phyloP scores from a whole-genome alignment of 1,140 invertebrate species.

The Alviniconcha marisindica region DNA sequence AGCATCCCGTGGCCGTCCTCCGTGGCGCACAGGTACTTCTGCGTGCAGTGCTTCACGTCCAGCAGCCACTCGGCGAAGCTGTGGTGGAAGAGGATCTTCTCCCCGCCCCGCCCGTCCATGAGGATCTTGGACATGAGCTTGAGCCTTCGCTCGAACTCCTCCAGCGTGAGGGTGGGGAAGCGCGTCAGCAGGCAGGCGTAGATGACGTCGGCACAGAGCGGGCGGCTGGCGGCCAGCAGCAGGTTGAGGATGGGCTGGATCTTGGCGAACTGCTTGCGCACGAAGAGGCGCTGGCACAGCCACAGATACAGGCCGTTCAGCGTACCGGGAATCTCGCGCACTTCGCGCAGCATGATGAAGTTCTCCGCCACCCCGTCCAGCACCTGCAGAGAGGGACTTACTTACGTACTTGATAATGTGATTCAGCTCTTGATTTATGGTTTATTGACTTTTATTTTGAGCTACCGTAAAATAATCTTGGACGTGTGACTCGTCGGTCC shows the following conservation, averaged over 20 bases:
- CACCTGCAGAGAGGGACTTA: too few species aligned
- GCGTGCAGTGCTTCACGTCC: slow-evolving; percentile 97
- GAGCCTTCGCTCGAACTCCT: slow-evolving; percentile 90
- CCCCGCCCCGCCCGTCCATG: slow-evolving; percentile 77
- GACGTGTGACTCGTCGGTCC: too few species aligned
- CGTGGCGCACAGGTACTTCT: slow-evolving; percentile 92
- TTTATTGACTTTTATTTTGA: too few species aligned
- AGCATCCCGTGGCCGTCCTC: slow-evolving; percentile 92
- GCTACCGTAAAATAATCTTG: too few species aligned
- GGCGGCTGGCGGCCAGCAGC: slow-evolving; percentile 89
- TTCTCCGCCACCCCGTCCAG: slow-evolving; percentile 94
- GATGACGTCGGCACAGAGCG: slow-evolving; percentile 87
- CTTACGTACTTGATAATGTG: too few species aligned
- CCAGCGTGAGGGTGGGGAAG: slow-evolving; percentile 85
- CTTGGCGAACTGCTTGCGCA: slow-evolving; percentile 83
- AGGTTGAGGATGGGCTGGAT: slow-evolving; percentile 91
- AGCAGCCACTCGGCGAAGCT: slow-evolving; percentile 96
- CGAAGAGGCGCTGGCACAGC: slow-evolving; percentile 93
- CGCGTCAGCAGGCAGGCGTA: slow-evolving; percentile 88
- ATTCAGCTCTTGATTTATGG: too few species aligned
- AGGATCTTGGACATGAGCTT: slow-evolving; percentile 85
- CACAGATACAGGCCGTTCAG: slow-evolving; percentile 96
- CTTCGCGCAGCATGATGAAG: slow-evolving; percentile 91
- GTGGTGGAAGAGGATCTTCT: slow-evolving; percentile 86
- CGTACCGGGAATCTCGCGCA: slow-evolving; percentile 94